Conservation (phyloP, 2,113 vertebrate species). For the Hippolais icterina region DNA sequence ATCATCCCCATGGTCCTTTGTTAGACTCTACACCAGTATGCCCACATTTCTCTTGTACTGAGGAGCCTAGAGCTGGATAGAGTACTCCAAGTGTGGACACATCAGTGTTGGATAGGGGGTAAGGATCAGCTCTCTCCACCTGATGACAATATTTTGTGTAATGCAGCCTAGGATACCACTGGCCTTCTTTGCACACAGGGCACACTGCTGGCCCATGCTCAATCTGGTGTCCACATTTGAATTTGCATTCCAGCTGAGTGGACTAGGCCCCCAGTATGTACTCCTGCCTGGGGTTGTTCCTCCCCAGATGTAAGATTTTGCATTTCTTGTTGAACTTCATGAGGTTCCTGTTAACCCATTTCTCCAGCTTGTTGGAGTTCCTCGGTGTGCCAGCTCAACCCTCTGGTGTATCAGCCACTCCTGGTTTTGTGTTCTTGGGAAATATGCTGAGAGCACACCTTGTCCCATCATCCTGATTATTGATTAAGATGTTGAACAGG, state of each 20-base stretch:
- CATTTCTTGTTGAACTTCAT: not conserved
- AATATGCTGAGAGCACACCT: not conserved
- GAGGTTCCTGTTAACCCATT: not conserved
- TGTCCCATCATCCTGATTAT: not conserved
- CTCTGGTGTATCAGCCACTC: not conserved
- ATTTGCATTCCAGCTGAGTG: not conserved
- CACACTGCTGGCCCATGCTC: not conserved
- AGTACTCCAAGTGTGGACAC: not conserved
- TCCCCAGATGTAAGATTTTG: not conserved
- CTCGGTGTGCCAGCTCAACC: accelerated
- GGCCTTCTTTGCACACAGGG: not conserved
- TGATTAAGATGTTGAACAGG: not conserved
- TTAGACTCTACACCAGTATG: not conserved
- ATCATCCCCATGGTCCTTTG: not conserved
- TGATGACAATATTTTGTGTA: not conserved
- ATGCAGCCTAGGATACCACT: not conserved
- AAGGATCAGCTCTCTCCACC: not conserved
- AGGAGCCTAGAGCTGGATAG: not conserved
- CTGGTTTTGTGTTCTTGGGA: not conserved
- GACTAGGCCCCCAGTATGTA: not conserved
- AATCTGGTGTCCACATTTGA: not conserved
- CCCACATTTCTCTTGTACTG: not conserved
- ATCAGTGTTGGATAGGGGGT: not conserved
- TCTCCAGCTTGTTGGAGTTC: not conserved
- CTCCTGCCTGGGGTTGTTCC: not conserved